phyloP scores from a whole-genome alignment of 1,140 invertebrate genomes.

The Drosophila triauraria region DNA sequence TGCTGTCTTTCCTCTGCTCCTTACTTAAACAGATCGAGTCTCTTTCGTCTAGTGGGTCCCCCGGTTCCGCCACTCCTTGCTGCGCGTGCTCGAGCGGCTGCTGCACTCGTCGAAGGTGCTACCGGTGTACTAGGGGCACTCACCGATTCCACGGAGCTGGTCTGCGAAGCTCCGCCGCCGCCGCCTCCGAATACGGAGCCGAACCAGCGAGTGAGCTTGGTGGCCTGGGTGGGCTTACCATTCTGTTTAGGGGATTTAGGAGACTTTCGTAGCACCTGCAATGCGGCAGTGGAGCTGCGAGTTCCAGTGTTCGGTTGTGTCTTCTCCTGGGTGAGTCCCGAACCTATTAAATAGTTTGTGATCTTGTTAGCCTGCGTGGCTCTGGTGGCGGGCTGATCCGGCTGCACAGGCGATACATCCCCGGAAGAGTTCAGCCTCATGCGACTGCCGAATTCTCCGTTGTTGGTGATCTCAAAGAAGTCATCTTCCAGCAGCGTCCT shows the following conservation, averaged over 20 bases:
- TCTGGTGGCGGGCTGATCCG: slow-evolving; percentile 32
- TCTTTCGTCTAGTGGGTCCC: slow-evolving; percentile 57
- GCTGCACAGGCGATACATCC: slow-evolving; percentile 71
- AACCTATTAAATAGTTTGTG: slow-evolving; percentile 76
- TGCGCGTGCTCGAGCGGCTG: slow-evolving; percentile 28
- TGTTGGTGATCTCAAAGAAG: slow-evolving; percentile 81
- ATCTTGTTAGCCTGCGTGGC: slow-evolving; percentile 75
- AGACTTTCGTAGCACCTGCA: slow-evolving; percentile 59
- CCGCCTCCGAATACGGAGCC: slow-evolving; percentile 27
- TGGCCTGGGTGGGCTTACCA: slow-evolving; percentile 61
- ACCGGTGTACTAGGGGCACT: slow-evolving; percentile 59
- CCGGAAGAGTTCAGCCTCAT: slow-evolving; percentile 67
- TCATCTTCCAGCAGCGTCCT: slow-evolving; percentile 66
- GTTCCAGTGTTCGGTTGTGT: slow-evolving; percentile 13
- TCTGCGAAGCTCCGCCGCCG: slow-evolving; percentile 13
- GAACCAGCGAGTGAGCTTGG: slow-evolving; percentile 81
- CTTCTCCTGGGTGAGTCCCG: slow-evolving; percentile 48
- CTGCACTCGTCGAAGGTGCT: slow-evolving; percentile 36
- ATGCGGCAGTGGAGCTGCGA: slow-evolving; percentile 12
- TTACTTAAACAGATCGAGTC: slow-evolving; percentile 65
- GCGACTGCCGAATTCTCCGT: slow-evolving; percentile 77
- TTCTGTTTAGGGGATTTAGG: slow-evolving; percentile 49
- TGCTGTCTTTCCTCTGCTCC: slow-evolving; percentile 2
- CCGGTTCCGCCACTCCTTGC: slow-evolving; percentile 43
- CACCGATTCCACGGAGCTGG: slow-evolving; percentile 42